Evolutionary conservation across 2,113 vertebrate species (phyloP), one percentile per base, ranked within the genome.

Genomic region (Bos indicus): DNA sequence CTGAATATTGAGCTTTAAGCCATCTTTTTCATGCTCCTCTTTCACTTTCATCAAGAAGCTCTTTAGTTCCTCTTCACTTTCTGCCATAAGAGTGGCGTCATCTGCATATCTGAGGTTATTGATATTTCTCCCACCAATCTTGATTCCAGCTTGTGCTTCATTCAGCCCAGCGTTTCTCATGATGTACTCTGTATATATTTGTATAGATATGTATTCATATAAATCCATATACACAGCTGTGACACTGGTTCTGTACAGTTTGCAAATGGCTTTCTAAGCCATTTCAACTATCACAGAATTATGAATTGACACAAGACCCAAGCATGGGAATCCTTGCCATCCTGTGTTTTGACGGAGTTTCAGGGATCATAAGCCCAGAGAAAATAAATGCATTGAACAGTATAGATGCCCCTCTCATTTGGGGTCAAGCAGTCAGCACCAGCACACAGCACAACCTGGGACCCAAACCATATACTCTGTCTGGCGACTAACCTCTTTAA

Each of bases 391-490:
- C 59, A 43, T 3, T 36, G 36, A 25, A 71, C 25, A 43, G 15
- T 26, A 33, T 2, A 51, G n/a, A 30, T 28, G 1, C 5, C 21
- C 7, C 25, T 54, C 23, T 30, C 1, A 46, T n/a, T 86, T 67
- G n/a, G 25, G 14, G 23, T 74, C 56, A 30, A 51, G 56, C 23
- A 10, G 7, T 54, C 6, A 36, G 13, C 16, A 59, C 7, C 13
- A 19, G 16, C 26, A 71, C 3, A 23, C 2, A 82, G 40, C 28
- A n/a, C 15, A 51, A 28, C 5, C 40, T 74, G 28, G 48, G 4
- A 85, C 28, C 56, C 10, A 3, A 0, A 25, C 19, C 1, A 33
- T 19, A 51, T 8, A 17, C 13, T 3, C 9, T 7, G 1, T 26
- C 7, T 21, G 12, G 21, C 14, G 3, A 81, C 28, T 36, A 14